A percentile compares a stretch with the other conserved stretches of the same genome.
These are phyloP conservation scores for Gandaritis pyraliata DNA, from an alignment of 2,888 invertebrate genomes.

Conservation along the genomic window DNA sequence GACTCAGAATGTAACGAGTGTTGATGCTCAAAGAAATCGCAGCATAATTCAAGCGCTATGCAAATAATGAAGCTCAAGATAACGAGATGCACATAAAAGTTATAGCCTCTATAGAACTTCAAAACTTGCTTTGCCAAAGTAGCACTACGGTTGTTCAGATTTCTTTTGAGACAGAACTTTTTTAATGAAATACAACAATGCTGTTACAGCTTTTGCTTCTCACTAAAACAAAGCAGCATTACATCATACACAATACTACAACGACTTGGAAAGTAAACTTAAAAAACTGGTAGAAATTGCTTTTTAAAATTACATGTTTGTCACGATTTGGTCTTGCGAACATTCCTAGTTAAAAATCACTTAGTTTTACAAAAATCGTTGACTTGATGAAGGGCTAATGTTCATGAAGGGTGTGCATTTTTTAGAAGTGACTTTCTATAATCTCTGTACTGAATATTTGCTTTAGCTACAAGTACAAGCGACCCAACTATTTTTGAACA, in stretches of 20 bases:
- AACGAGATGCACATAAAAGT: constrained; percentile 70
- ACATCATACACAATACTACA: neutral
- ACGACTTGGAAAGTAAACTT: neutral
- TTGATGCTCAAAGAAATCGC: constrained; percentile 42
- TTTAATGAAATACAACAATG: neutral
- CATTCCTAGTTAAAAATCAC: constrained; percentile 19
- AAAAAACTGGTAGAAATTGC: no score
- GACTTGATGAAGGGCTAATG: no score
- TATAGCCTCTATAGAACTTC: constrained; percentile 42
- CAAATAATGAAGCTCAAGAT: constrained; percentile 66
- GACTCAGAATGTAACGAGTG: constrained; percentile 30
- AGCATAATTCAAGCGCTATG: constrained; percentile 51
- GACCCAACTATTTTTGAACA: constrained; percentile 25
- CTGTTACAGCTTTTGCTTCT: neutral
- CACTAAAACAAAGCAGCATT: neutral
- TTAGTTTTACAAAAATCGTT: constrained; percentile 5
- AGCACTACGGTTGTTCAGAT: constrained; percentile 16
- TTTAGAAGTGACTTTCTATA: constrained; percentile 14
- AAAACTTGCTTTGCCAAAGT: constrained; percentile 18
- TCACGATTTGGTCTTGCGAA: neutral
- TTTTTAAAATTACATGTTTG: neutral
- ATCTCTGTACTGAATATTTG: constrained; percentile 28
- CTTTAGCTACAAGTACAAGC: constrained; percentile 31
- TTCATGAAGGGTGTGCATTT: constrained; percentile 3
- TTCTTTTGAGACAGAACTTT: constrained; percentile 4